phyloP scores from a whole-genome alignment of 2,888 invertebrate species.

The Pyrrhosoma nymphula region DNA sequence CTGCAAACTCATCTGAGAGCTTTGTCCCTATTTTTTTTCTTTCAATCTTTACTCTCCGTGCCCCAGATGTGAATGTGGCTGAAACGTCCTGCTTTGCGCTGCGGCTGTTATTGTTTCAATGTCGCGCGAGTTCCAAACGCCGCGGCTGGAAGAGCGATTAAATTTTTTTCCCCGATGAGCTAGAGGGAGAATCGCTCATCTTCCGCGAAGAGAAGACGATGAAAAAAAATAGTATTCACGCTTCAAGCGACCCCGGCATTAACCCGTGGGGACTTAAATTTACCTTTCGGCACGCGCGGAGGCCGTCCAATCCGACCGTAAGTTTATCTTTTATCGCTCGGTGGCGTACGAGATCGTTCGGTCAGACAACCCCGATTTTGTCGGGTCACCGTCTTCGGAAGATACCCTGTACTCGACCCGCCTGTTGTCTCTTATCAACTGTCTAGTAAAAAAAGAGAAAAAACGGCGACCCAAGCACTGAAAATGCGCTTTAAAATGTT shows the following conservation, averaged over 20 bases:
- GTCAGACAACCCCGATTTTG: background rate
- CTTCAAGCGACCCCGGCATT: background rate
- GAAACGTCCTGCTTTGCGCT: background rate
- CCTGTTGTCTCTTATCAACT: background rate
- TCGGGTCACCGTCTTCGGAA: background rate
- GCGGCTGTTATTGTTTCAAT: background rate
- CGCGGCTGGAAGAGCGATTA: background rate
- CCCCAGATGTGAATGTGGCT: background rate
- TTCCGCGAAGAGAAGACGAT: background rate
- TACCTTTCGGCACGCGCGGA: background rate
- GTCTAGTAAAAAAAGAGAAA: background rate
- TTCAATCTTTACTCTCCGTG: background rate
- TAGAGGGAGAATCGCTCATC: background rate
- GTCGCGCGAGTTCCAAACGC: background rate
- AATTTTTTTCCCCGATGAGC: background rate
- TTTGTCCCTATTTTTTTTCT: background rate
- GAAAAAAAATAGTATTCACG: background rate
- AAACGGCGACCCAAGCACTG: background rate
- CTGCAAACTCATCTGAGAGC: background rate
- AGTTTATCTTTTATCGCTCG: background rate
- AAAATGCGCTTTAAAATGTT: background rate
- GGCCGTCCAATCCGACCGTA: background rate
- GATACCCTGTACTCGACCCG: background rate
- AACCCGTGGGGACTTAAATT: background rate
- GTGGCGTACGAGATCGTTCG: background rate